Conservation (phyloP, 2,113 vertebrate genomes). For the Octodon degus region DNA sequence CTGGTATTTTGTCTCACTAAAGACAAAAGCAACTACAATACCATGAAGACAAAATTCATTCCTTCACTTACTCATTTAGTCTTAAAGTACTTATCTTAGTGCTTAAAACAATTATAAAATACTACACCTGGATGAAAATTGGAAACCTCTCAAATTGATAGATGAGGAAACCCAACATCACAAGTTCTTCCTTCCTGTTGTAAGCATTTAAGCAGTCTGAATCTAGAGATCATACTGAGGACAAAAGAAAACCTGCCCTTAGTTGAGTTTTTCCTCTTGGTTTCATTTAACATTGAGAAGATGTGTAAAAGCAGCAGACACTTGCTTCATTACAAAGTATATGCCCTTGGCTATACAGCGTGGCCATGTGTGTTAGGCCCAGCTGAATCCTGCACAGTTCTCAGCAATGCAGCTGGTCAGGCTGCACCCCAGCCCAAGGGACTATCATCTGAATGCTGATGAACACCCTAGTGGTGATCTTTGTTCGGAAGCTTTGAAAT, state of each 20-base stretch:
- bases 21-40: neutral
- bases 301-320: neutral
- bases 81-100: neutral
- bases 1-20: neutral
- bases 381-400: neutral
- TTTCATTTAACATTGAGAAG: neutral
- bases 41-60: neutral
- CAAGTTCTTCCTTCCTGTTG: neutral
- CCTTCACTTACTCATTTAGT: neutral
- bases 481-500: neutral
- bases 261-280: neutral
- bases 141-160: neutral
- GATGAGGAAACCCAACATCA: neutral
- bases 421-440: accelerated
- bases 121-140: neutral
- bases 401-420: neutral
- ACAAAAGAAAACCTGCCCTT: neutral
- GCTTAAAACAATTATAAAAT: neutral
- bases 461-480: neutral
- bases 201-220: neutral
- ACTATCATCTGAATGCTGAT: neutral
- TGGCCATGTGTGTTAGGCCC: too few species aligned
- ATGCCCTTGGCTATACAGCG: accelerated
- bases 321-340: neutral
- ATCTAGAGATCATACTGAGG: neutral